Evolutionary conservation across 1,140 invertebrate genomes (phyloP).

Genomic region (Drosophila azteca): DNA sequence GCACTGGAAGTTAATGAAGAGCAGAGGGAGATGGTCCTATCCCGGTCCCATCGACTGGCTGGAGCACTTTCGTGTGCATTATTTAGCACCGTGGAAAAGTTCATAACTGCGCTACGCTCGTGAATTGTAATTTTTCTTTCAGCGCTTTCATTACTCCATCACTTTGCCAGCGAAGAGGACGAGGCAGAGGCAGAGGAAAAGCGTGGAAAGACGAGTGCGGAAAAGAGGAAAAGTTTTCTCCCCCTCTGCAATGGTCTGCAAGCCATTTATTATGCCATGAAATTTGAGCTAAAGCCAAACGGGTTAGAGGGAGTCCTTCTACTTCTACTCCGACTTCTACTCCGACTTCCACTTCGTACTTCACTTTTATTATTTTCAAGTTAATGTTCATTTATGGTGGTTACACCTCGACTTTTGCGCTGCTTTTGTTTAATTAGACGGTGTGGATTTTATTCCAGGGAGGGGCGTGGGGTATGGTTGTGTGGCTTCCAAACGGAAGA

Average conservation of each 20-base stretch:
- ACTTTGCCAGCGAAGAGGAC: conserved; percentile 26
- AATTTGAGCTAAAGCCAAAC: conserved; percentile 64
- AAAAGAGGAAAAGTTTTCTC: conserved; percentile 30
- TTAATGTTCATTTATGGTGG: conserved; percentile 82
- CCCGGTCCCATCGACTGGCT: conserved; percentile 4
- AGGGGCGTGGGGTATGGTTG: conserved; percentile 21
- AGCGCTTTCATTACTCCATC: conserved; percentile 80
- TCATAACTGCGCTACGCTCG: conserved; percentile 77
- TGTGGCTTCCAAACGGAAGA: conserved; percentile 17
- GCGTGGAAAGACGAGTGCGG: not conserved
- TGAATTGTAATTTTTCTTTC: conserved; percentile 80
- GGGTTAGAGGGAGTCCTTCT: conserved; percentile 25
- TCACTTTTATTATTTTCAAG: conserved; percentile 79
- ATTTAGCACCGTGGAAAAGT: conserved; percentile 81
- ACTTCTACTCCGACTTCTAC: too few relatives aligned
- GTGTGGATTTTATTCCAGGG: conserved; percentile 67
- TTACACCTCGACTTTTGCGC: conserved; percentile 72
- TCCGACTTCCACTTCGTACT: conserved; percentile 16
- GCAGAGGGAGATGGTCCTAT: not conserved
- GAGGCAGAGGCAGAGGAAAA: too few relatives aligned
- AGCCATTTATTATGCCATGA: conserved; percentile 80
- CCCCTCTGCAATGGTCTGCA: conserved; percentile 45
- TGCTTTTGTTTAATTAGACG: conserved; percentile 80
- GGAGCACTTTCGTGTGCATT: conserved; percentile 69
- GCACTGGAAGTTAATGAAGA: conserved; percentile 66